Evolutionary conservation across 2,888 invertebrate genomes (phyloP).

Genomic region (Apodemia zela): DNA sequence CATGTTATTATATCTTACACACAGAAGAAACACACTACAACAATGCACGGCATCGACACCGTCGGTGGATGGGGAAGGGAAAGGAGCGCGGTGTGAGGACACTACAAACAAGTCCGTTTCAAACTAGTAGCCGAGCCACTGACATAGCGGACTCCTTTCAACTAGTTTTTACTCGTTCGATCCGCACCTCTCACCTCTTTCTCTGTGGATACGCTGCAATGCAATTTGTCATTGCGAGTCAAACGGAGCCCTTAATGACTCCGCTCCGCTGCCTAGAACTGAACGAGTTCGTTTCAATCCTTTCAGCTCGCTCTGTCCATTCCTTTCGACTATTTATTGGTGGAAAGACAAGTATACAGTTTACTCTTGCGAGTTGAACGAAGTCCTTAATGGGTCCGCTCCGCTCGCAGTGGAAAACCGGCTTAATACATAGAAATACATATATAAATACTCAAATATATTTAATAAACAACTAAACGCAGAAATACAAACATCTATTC

Average conservation of each 20-base stretch:
- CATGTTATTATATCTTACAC: too few species aligned
- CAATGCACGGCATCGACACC: too few species aligned
- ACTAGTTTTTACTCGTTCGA: constrained; percentile 12
- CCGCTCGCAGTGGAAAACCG: not conserved
- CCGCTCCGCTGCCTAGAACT: constrained; percentile 2
- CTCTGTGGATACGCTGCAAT: constrained; percentile 11
- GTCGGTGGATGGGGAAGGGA: too few species aligned
- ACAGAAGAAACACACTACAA: not conserved
- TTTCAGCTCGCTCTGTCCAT: too few species aligned
- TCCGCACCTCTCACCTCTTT: constrained; percentile 12
- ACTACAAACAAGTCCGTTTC: not conserved
- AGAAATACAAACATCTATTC: too few species aligned
- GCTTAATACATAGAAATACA: too few species aligned
- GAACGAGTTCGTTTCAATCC: constrained; percentile 10
- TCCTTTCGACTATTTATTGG: too few species aligned
- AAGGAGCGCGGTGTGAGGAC: too few species aligned
- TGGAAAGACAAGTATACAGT: not conserved
- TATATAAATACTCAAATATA: too few species aligned
- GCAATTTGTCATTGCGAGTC: constrained; percentile 12
- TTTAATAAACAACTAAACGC: too few species aligned
- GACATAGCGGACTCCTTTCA: constrained; percentile 7
- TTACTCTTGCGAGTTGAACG: not conserved
- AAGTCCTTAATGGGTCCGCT: constrained; percentile 14
- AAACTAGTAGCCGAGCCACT: not conserved
- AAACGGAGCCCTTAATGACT: constrained; percentile 16